phyloP scores from a whole-genome alignment of 2,113 vertebrate species.

The human region DNA sequence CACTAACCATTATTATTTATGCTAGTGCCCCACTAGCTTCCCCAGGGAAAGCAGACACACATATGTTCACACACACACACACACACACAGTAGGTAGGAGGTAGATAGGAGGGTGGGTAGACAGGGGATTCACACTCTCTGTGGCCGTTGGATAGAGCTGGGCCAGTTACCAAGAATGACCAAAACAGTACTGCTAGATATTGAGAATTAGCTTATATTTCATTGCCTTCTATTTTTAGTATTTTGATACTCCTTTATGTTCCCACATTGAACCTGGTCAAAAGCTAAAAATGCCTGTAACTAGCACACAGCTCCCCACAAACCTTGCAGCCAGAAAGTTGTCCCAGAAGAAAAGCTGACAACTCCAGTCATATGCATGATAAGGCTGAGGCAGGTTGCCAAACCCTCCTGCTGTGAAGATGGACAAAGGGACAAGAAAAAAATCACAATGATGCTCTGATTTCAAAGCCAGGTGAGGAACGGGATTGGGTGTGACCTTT shows the following conservation, averaged over 20 bases:
- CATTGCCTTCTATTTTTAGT: background rate
- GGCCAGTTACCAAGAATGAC: background rate
- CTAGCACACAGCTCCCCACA: background rate
- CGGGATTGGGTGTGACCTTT: background rate
- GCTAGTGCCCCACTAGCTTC: too few species aligned
- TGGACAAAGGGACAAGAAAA: background rate
- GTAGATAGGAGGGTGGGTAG: background rate
- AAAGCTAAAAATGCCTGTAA: background rate
- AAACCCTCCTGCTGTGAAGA: background rate
- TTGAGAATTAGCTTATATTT: background rate
- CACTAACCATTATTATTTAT: background rate
- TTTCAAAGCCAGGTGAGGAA: background rate
- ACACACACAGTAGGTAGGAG: background rate
- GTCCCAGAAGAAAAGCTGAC: background rate
- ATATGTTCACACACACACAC: background rate
- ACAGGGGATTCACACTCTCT: background rate
- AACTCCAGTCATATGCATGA: background rate
- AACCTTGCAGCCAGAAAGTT: background rate
- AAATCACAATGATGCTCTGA: background rate
- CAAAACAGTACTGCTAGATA: background rate
- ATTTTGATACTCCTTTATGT: background rate
- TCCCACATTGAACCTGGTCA: background rate
- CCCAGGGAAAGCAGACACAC: background rate
- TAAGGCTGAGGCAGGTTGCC: background rate
- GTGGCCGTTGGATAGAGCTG: background rate